Evolutionary conservation across 2,888 invertebrate species (phyloP), one percentile per base, ranked within the genome.

Genomic region (Operophtera brumata): DNA sequence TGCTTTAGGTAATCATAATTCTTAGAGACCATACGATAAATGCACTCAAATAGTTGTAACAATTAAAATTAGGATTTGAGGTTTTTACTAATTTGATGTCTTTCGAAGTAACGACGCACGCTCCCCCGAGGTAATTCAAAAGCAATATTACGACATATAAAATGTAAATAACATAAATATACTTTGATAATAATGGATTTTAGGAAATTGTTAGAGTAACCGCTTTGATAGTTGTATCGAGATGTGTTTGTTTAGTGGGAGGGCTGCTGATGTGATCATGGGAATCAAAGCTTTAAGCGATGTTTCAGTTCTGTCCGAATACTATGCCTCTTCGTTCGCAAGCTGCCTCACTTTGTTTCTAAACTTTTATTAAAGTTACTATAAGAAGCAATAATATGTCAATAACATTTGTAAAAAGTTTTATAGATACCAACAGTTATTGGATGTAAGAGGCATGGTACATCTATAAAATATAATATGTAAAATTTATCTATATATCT

Each of bases 81-180:
- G 82, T 84, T 84, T 85, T 79, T 82, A 85, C 78, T 85, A 78
- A 86, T 82, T 86, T 81, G 77, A 83, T 75, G 79, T 84, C 73
- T 80, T 81, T 81, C 76, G 70, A 83, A 79, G 75, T 82, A 77
- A 83, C 70, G 80, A 82, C 76, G 86, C 88, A 88, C 88, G 85
- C 86, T 86, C 89, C 89, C 88, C 88, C 78, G 83, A 84, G 78
- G 83, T 86, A 87, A 89, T 80, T 85, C 81, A 85, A 88, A 90
- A 90, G 90, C 90, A 90, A 90, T 90, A 90, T 80, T 87, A 88
- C 81, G 89, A 89, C 86, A 89, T 88, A 89, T 88, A 90, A n/a
- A 85, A 89, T 47, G 42, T 50, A 84, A 79, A 81, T 87, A 86
- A 88, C 83, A 89, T 84, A 84, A 79, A 59, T 87, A 89, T 89